Percentiles rank a stretch among this genome's conserved stretches.
Evolutionary conservation across 2,797 vertebrate genomes (phyloP).

Genomic region (Melanogrammus aeglefinus): DNA sequence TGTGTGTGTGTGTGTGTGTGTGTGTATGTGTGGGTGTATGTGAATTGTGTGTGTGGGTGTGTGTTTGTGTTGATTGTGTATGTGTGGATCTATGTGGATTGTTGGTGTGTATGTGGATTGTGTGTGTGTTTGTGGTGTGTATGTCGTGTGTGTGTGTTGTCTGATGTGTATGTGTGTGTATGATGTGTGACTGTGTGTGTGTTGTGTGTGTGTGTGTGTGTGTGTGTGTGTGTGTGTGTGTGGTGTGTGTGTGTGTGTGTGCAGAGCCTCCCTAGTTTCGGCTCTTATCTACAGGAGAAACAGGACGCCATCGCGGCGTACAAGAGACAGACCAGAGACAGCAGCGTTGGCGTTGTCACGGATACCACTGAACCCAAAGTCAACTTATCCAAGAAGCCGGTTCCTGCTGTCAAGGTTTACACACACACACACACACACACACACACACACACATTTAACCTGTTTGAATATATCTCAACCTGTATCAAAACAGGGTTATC

Average conservation of each 20-base stretch:
- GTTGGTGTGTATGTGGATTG: too few relatives aligned
- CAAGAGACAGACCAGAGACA: slow-evolving; percentile 47
- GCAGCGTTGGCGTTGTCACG: neutral
- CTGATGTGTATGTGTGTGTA: neutral
- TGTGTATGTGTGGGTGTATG: too few relatives aligned
- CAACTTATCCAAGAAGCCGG: slow-evolving; percentile 39
- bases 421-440: slow-evolving; percentile 19
- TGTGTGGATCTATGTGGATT: neutral
- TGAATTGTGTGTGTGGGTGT: too few relatives aligned
- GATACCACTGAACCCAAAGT: slow-evolving; percentile 1
- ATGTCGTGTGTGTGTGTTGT: too few relatives aligned
- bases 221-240: neutral
- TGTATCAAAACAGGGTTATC: too few relatives aligned
- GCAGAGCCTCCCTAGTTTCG: slow-evolving; percentile 67
- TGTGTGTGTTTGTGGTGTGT: too few relatives aligned
- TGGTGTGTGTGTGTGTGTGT: slow-evolving; percentile 25
- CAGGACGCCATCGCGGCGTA: slow-evolving; percentile 48
- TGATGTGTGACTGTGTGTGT: neutral
- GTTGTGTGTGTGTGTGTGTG: too few relatives aligned
- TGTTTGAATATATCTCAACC: too few relatives aligned
- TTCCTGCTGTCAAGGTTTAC: slow-evolving; percentile 64
- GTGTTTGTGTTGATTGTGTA: neutral
- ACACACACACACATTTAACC: neutral
- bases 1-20: too few relatives aligned
- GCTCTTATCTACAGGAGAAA: slow-evolving; percentile 60